phyloP scores from a whole-genome alignment of 2,113 vertebrate species.

The Tor tambroides region DNA sequence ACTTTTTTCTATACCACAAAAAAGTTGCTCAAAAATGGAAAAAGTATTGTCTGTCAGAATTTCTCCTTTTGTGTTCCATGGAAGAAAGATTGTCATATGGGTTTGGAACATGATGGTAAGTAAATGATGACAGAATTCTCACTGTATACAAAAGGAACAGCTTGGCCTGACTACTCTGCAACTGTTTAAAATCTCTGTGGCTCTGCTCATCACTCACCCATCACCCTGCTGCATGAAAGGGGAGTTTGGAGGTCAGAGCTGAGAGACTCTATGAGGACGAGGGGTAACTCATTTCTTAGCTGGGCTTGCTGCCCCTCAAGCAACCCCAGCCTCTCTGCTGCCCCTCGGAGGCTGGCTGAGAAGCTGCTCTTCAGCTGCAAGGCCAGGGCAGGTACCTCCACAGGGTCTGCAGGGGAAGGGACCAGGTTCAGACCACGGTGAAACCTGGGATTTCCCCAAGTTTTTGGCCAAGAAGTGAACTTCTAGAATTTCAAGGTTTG shows the following conservation, averaged over 20 bases:
- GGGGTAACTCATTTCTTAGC: conserved; percentile 73
- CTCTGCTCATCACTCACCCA: conserved; percentile 49
- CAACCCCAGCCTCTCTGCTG: conserved; percentile 58
- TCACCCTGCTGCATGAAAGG: conserved; percentile 42
- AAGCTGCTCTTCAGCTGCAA: conserved; percentile 78
- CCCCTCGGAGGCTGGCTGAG: conserved; percentile 63
- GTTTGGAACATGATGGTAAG: neutral
- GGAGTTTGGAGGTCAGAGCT: conserved; percentile 57
- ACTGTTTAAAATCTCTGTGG: conserved; percentile 22
- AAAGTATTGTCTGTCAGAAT: too few species aligned
- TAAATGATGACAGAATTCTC: neutral
- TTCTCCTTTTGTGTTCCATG: too few species aligned
- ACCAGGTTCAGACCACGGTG: conserved; percentile 44
- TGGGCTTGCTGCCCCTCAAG: conserved; percentile 72
- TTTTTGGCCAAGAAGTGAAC: neutral
- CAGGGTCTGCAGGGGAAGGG: conserved; percentile 49
- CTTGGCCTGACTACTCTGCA: conserved; percentile 12
- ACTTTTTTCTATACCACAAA: too few species aligned
- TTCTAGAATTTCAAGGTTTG: neutral
- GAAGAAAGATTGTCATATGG: too few species aligned
- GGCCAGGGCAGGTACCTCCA: conserved; percentile 67
- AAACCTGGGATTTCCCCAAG: conserved; percentile 28
- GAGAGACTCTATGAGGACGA: conserved; percentile 73
- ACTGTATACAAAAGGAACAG: neutral
- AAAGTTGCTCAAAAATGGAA: too few species aligned